Evolutionary conservation across 2,888 invertebrate genomes (phyloP), one percentile per base, ranked within the genome.

Genomic region (Aproaerema taeniolella): DNA sequence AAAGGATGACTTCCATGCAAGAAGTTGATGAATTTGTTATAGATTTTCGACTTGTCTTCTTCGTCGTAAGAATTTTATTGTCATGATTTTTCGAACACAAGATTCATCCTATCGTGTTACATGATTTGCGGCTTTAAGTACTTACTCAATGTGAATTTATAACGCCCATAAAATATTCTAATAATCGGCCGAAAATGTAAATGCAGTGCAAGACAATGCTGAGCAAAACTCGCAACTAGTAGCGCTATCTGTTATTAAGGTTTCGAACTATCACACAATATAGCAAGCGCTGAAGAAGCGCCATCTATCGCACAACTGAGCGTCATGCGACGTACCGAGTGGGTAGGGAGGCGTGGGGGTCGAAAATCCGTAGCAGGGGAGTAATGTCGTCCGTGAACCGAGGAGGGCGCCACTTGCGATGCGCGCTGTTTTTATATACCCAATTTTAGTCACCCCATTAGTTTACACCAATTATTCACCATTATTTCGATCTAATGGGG

Each of bases 321-420:
- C 69, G 68, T 60, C 75, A 75, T 72, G 69, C 71, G 72, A 85
- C 86, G 71, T 87, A 87, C 87, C 87, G 87, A 76, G 60, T 52
- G 50, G 85, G 81, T 44, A 80, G 83, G 56, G 89, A 88, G 64
- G 91, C 90, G 66, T 89, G 87, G 55, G 91, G 93, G 91, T 91
- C 93, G 88, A 92, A 93, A 81, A 92, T 89, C 78, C 91, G 89
- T 83, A 91, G 89, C 77, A 93, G 87, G 81, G 91, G 92, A 67
- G 92, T 92, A 72, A 93, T 92, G 87, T 92, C 92, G 65, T 92
- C 91, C 60, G 91, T 90, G 88, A 93, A 91, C 81, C 93, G 90
- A 58, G 94, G 94, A 68, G 93, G 93, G 63, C 93, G 91, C 94
- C 94, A 95, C 82, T 93, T 92, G 86, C 93, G 92, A 88, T 92